Conservation (phyloP, 2,888 invertebrate species). For the Stictocephala bisonia region DNA sequence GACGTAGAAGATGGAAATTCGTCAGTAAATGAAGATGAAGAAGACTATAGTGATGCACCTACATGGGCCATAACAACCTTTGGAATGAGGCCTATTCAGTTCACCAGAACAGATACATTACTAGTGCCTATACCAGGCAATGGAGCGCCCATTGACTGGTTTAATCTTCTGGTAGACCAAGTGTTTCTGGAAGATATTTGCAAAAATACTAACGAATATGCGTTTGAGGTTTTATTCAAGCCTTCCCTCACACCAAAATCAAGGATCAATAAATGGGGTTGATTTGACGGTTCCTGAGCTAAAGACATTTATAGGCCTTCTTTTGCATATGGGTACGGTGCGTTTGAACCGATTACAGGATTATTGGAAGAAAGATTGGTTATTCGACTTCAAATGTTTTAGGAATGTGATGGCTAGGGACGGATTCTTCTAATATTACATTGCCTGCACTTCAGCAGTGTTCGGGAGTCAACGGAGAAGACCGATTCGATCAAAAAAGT, state of each 20-base stretch:
- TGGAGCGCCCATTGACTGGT: neutral
- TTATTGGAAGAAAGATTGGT: conserved; percentile 11
- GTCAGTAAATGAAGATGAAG: neutral
- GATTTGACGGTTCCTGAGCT: neutral
- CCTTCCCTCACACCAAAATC: neutral
- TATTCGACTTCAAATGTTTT: neutral
- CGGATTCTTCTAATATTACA: neutral
- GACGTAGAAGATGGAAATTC: too few relatives aligned
- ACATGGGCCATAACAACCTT: neutral
- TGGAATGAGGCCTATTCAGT: neutral
- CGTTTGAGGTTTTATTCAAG: neutral
- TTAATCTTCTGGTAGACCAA: neutral
- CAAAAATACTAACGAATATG: neutral
- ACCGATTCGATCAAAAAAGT: neutral
- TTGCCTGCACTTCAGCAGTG: neutral
- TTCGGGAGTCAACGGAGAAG: neutral
- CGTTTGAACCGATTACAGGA: conserved; percentile 5
- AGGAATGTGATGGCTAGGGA: neutral
- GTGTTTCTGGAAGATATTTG: neutral
- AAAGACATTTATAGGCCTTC: neutral
- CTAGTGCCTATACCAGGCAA: neutral
- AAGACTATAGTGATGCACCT: neutral
- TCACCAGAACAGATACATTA: neutral
- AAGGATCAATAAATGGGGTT: neutral
- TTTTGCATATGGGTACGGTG: conserved; percentile 18